Evolutionary conservation across 2,113 vertebrate genomes (phyloP).

Genomic region (Catharus bicknelli): DNA sequence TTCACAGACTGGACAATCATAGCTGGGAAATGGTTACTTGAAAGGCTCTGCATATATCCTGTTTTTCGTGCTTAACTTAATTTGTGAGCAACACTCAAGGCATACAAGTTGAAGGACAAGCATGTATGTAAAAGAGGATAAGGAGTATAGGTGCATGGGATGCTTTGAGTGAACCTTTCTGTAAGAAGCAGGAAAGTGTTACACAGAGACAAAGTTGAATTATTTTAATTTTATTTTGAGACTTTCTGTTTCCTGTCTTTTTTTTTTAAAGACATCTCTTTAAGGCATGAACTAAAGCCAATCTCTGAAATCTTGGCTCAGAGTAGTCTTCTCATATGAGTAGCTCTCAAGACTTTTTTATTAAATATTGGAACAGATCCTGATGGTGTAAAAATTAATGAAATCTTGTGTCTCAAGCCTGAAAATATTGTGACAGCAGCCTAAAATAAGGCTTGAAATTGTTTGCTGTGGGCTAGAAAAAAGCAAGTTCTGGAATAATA

Average conservation of each 20-base stretch:
- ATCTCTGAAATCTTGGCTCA: not conserved
- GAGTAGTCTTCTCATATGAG: not conserved
- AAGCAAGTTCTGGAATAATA: not conserved
- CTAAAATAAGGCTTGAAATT: not conserved
- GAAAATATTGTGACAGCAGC: slow-evolving; percentile 7
- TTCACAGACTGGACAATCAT: not conserved
- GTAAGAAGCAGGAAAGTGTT: not conserved
- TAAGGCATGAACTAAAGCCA: not conserved
- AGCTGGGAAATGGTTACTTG: not conserved
- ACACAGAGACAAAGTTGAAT: not conserved
- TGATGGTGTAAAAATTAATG: not conserved
- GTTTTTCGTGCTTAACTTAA: not conserved
- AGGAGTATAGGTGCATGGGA: not conserved
- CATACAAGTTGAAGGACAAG: not conserved
- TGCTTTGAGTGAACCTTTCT: not conserved
- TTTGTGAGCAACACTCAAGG: not conserved
- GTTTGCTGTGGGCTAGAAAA: not conserved
- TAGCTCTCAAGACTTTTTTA: not conserved
- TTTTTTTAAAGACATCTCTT: not conserved
- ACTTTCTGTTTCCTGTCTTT: not conserved
- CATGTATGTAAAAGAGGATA: not conserved
- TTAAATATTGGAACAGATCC: not conserved
- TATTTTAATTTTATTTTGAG: not conserved
- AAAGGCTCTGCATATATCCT: not conserved
- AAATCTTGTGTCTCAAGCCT: not conserved